A percentile compares a stretch with the other conserved stretches of the same genome.
These are phyloP conservation scores for Agonopterix heracliana DNA, from an alignment of 2,888 invertebrate species.

Conservation along the genomic window DNA sequence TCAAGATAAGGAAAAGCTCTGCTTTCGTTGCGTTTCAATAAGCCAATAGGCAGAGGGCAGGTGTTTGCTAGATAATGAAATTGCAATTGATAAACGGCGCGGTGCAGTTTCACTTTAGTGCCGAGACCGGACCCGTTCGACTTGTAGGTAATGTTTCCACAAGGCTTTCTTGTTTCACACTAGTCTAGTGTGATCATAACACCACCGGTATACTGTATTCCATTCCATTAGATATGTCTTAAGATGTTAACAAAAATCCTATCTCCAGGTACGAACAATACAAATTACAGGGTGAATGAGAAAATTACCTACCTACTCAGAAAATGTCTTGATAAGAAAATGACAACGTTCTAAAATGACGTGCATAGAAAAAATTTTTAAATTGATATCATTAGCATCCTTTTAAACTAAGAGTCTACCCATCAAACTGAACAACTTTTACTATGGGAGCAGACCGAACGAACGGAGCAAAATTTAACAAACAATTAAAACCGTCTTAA, in stretches of 20 bases:
- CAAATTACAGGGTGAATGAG: too few relatives aligned
- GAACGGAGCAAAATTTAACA: too few relatives aligned
- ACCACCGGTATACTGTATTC: neutral
- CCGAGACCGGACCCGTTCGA: constrained; percentile 48
- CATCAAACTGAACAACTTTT: too few relatives aligned
- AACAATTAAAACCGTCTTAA: too few relatives aligned
- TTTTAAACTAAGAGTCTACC: too few relatives aligned
- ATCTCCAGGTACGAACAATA: too few relatives aligned
- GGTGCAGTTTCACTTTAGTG: constrained; percentile 62
- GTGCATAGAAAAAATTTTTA: too few relatives aligned
- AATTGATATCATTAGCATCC: too few relatives aligned
- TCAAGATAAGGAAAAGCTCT: constrained; percentile 1
- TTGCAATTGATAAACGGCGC: constrained; percentile 61
- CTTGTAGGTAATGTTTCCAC: constrained; percentile 46
- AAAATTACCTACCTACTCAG: too few relatives aligned
- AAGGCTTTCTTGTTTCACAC: constrained; percentile 58
- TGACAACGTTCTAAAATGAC: too few relatives aligned
- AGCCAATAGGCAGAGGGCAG: constrained; percentile 6
- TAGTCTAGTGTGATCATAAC: constrained; percentile 8
- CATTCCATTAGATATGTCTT: neutral
- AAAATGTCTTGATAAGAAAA: too few relatives aligned
- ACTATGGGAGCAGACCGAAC: too few relatives aligned
- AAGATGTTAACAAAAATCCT: neutral
- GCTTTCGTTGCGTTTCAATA: constrained; percentile 9
- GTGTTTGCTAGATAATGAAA: constrained; percentile 57